Evolutionary conservation across 92 coral and sea anemone genomes (phyloP), one percentile per base, ranked within the genome.

Genomic region (Parazoanthus atlanticus): DNA sequence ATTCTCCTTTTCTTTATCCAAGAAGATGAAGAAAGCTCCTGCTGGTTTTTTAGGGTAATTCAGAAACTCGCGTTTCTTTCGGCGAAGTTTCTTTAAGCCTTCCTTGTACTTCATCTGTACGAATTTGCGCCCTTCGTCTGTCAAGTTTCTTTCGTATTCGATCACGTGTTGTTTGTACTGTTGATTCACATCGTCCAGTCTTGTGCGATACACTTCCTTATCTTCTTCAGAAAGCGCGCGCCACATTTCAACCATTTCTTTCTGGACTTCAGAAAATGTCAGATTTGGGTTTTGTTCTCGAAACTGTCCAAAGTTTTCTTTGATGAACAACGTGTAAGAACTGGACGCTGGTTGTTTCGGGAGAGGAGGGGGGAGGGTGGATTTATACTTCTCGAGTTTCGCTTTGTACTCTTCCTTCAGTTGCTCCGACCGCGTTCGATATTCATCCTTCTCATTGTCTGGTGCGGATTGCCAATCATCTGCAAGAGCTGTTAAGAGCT

Each of bases 71-170:
- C 71, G 87, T 70, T 84, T 84, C 87, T 84, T 43, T 70, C 70
- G 71, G 34, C 87, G 87, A 70, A 84, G 78, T 70, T 84, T 84
- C 33, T 43, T 71, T 12, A 84, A 61, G 15, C 66, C 87, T 23
- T 1, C 43, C 52, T 69, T 84, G 78, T 84, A 36, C 40, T 69
- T 71, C 64, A 65, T 17, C 40, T 70, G 41, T 15, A 84, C 69
- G 16, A 69, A 84, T 19, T 84, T 64, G 58, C 87, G 87, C 87
- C 69, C 87, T 41, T 84, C 87, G 32, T 71, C 87, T 29, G 74
- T 69, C 67, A 84, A 84, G 9, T 52, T 36, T 70, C 66, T 28
- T 17, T 84, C 87, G 17, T 84, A 84, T 70, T 84, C 87, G 38
- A 84, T 70, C 78, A 84, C 87, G 30, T 72, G 76, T 49, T 71